Percentiles rank a stretch among this genome's conserved stretches.
Evolutionary conservation across 2,113 vertebrate genomes (phyloP).

Genomic region (Lasiurus cinereus): DNA sequence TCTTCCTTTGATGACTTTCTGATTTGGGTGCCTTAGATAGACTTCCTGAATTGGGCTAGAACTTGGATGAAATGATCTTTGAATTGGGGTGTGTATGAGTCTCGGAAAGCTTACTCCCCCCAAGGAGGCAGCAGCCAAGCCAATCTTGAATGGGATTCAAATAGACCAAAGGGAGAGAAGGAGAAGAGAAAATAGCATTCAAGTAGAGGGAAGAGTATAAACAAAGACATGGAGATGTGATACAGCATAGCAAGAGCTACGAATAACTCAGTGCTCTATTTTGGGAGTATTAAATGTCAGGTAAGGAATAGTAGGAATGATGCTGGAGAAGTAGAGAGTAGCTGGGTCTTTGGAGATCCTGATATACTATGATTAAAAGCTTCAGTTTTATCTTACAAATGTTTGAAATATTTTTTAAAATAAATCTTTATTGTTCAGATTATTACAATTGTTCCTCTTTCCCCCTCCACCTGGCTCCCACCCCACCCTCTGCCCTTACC

Average conservation of each 20-base stretch:
- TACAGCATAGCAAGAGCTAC: not conserved
- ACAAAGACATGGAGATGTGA: not conserved
- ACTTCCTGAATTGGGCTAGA: not conserved
- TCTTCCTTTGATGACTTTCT: not conserved
- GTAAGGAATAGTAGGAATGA: not conserved
- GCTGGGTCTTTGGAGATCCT: not conserved
- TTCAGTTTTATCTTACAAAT: conserved; percentile 7
- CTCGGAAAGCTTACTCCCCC: not conserved
- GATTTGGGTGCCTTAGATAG: not conserved
- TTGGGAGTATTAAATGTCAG: not conserved
- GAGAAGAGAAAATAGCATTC: not conserved
- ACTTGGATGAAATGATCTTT: conserved; percentile 11
- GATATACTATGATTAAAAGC: not conserved
- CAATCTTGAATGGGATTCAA: conserved; percentile 17
- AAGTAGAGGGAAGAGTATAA: not conserved
- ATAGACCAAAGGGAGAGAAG: not conserved
- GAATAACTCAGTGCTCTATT: not conserved
- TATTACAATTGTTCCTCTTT: no score
- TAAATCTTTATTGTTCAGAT: no score
- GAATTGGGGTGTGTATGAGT: not conserved
- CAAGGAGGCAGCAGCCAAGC: not conserved
- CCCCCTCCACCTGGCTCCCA: no score
- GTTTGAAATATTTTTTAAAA: not conserved
- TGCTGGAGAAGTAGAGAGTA: not conserved
- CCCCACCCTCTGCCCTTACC: no score